phyloP scores from a whole-genome alignment of 2,113 vertebrate species.

The Nothoprocta pentlandii region DNA sequence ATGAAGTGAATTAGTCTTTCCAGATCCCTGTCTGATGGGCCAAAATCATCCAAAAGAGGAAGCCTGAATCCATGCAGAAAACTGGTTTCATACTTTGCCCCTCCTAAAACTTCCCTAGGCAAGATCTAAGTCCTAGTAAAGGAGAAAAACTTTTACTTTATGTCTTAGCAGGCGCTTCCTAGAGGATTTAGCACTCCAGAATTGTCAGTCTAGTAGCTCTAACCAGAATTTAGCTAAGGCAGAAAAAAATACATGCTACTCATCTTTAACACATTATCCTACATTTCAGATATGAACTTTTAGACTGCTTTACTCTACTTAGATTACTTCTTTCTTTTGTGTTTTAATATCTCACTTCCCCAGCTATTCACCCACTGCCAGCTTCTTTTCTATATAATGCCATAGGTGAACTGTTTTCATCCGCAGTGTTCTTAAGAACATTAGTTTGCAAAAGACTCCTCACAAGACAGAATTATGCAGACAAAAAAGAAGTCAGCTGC shows the following conservation, averaged over 20 bases:
- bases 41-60: neutral
- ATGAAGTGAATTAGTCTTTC: neutral
- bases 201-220: neutral
- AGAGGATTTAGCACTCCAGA: neutral
- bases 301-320: neutral
- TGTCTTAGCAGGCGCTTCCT: neutral
- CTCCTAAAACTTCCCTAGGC: neutral
- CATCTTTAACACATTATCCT: neutral
- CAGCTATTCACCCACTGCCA: conserved; percentile 18
- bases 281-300: neutral
- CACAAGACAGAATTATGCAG: conserved; percentile 40
- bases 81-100: neutral
- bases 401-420: conserved; percentile 39
- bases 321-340: neutral
- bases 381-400: neutral
- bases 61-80: neutral
- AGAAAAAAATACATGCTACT: neutral
- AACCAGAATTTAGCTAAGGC: neutral
- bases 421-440: conserved; percentile 18
- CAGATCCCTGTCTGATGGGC: neutral
- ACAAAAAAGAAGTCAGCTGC: conserved; percentile 41
- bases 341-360: neutral
- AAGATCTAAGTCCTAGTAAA: fast-evolving
- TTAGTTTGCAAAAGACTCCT: conserved; percentile 44
- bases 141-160: neutral